Percentiles rank a stretch among this genome's conserved stretches.
Evolutionary conservation across 2,113 vertebrate species (phyloP).

Genomic region (Protobothrops flavoviridis): DNA sequence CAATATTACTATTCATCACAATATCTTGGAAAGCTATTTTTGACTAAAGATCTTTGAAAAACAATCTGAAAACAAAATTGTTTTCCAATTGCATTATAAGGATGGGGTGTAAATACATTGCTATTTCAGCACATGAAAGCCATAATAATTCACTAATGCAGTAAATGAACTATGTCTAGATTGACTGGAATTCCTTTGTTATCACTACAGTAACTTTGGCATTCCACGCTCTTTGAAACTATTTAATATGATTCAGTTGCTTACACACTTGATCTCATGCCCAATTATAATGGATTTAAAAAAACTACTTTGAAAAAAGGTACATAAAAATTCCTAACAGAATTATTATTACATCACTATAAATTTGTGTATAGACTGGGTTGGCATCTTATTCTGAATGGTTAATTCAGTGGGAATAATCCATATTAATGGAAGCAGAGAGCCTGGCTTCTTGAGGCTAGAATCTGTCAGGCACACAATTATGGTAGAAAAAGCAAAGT

Average conservation of each 20-base stretch:
- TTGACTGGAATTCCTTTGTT: background rate
- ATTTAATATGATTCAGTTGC: background rate
- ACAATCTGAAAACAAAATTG: background rate
- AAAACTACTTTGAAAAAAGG: background rate
- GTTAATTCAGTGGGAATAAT: conserved; percentile 57
- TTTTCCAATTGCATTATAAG: background rate
- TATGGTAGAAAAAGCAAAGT: conserved; percentile 66
- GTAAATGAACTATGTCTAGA: background rate
- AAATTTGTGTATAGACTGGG: background rate
- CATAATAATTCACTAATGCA: background rate
- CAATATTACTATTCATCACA: background rate
- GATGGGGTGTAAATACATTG: background rate
- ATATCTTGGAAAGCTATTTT: background rate
- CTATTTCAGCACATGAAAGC: background rate
- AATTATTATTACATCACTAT: background rate
- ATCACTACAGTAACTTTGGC: background rate
- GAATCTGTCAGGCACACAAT: conserved; percentile 59
- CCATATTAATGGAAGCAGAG: conserved; percentile 61
- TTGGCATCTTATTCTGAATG: background rate
- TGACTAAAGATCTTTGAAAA: background rate
- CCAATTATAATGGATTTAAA: background rate
- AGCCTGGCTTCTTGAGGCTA: conserved; percentile 63
- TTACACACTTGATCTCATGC: background rate
- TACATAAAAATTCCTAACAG: background rate
- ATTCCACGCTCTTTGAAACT: background rate